A percentile compares a stretch with the other conserved stretches of the same genome.
These are phyloP conservation scores for Thripadectes ignobilis DNA, from an alignment of 2,797 vertebrate species.

Conservation along the genomic window DNA sequence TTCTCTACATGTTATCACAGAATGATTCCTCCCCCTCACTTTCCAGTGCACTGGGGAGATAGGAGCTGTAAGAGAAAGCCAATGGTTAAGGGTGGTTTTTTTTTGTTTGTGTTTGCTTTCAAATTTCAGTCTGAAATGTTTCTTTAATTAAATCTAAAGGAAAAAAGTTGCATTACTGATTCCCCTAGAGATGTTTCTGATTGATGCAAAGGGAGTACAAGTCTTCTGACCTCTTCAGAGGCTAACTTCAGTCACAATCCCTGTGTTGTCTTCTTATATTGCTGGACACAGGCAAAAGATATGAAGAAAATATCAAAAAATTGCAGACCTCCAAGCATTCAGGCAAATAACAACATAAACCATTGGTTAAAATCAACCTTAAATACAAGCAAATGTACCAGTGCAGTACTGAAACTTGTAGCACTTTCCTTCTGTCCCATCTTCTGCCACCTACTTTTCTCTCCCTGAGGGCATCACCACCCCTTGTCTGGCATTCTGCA, in stretches of 20 bases:
- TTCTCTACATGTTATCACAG: neutral
- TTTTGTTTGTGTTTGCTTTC: neutral
- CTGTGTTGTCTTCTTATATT: neutral
- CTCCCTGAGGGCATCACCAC: neutral
- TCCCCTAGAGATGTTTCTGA: neutral
- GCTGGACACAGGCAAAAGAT: neutral
- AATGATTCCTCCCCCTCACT: constrained; percentile 24
- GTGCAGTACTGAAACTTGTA: neutral
- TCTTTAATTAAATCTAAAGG: constrained; percentile 47
- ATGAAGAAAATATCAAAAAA: neutral
- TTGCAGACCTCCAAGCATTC: neutral
- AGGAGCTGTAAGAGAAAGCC: constrained; percentile 3
- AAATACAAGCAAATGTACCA: neutral
- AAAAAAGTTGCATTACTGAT: constrained; percentile 26
- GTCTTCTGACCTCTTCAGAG: constrained; percentile 15
- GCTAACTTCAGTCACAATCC: neutral
- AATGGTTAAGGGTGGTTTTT: neutral
- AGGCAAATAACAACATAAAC: neutral
- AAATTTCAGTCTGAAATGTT: constrained; percentile 20
- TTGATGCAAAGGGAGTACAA: neutral
- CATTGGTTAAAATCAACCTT: neutral
- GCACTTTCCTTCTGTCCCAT: neutral
- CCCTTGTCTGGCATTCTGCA: neutral
- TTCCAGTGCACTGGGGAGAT: neutral
- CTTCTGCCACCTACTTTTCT: neutral